phyloP scores from a whole-genome alignment of 2,888 invertebrate species.

The Latrodectus elegans region DNA sequence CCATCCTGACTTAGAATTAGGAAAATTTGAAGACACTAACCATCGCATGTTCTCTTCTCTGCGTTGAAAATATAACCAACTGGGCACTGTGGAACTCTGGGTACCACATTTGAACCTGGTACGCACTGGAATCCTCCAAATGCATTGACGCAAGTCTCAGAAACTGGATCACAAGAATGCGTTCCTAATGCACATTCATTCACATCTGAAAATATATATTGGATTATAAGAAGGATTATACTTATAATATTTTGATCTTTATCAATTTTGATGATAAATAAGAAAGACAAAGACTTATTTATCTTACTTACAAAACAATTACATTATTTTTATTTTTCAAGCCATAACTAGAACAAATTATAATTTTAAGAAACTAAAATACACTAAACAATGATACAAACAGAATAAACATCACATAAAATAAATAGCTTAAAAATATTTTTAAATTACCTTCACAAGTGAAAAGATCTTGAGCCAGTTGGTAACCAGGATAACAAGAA shows the following conservation, averaged over 20 bases:
- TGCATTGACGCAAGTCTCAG: slow-evolving; percentile 73
- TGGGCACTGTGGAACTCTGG: slow-evolving; percentile 72
- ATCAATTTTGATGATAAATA: too few species aligned
- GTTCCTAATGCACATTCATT: slow-evolving; percentile 81
- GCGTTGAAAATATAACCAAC: slow-evolving; percentile 72
- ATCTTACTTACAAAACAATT: too few species aligned
- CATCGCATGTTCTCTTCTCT: slow-evolving; percentile 74
- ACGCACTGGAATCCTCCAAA: slow-evolving; percentile 73
- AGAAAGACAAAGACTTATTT: too few species aligned
- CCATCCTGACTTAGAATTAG: too few species aligned
- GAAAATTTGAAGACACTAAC: slow-evolving; percentile 69
- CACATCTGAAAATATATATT: slow-evolving; percentile 78
- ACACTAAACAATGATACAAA: too few species aligned
- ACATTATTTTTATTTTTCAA: too few species aligned
- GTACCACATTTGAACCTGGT: slow-evolving; percentile 56
- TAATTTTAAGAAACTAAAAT: too few species aligned
- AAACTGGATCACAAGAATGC: slow-evolving; percentile 75
- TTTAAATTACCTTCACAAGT: slow-evolving; percentile 79
- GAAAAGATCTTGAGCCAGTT: slow-evolving; percentile 81
- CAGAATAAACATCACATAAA: too few species aligned
- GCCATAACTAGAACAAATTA: too few species aligned
- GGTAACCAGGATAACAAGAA: slow-evolving; percentile 83
- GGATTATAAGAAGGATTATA: too few species aligned
- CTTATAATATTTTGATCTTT: too few species aligned
- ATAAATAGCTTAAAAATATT: background rate